Percentiles rank a stretch among this genome's conserved stretches.
phyloP scores from a whole-genome alignment of 2,888 invertebrate species.

The Muscina levida region DNA sequence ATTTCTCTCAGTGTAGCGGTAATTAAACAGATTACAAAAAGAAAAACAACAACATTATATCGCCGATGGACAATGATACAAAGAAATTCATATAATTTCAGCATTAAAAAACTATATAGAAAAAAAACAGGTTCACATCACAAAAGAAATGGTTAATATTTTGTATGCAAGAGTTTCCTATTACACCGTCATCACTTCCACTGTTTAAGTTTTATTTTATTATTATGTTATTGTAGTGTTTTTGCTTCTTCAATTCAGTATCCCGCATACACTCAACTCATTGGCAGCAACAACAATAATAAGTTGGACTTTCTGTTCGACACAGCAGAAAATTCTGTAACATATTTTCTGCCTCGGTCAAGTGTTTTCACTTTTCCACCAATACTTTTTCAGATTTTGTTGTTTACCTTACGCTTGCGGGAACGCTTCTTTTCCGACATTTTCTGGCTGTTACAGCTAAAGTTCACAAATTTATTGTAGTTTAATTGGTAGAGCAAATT shows the following conservation, averaged over 20 bases:
- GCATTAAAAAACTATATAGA: no score
- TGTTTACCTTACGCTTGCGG: constrained; percentile 76
- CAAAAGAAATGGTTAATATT: not conserved
- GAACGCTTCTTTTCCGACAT: constrained; percentile 79
- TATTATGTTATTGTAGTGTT: no score
- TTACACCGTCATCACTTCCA: constrained; percentile 53
- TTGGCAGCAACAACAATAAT: not conserved
- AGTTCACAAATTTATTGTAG: constrained; percentile 27
- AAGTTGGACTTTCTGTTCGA: constrained; percentile 7
- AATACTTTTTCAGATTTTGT: constrained; percentile 41
- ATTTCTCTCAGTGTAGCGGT: no score
- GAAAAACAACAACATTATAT: no score
- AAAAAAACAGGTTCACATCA: not conserved
- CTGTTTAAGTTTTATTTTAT: not conserved
- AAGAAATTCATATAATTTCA: no score
- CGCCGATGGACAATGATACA: no score
- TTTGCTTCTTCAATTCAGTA: not conserved
- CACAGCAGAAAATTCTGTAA: constrained; percentile 23
- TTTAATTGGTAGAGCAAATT: constrained; percentile 6
- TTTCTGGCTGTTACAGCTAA: not conserved
- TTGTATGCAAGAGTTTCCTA: no score
- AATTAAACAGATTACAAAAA: no score
- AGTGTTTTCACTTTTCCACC: constrained; percentile 26
- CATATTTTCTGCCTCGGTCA: constrained; percentile 29
- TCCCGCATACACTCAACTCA: constrained; percentile 5